Conservation (phyloP, 2,888 invertebrate species). For the Pemphredon lugubris region DNA sequence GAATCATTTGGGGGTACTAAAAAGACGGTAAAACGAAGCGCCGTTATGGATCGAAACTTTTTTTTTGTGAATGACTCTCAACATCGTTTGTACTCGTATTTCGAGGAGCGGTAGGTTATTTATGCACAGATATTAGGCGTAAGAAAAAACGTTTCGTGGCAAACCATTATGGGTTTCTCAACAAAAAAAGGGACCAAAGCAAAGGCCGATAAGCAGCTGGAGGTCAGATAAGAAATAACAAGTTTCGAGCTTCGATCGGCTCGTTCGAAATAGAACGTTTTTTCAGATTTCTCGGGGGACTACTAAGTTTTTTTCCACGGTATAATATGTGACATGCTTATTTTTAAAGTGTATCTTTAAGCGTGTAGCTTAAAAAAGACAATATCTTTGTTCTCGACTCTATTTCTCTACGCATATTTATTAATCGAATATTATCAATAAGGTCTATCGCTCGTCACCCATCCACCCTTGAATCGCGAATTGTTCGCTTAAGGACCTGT, state of each 20-base stretch:
- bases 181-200: constrained; percentile 49
- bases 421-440: no score
- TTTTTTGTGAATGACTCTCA: constrained; percentile 1
- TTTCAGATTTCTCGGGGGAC: background rate
- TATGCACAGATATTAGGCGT: constrained; percentile 42
- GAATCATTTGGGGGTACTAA: background rate
- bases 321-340: no score
- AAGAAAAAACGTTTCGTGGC: constrained; percentile 29
- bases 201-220: constrained; percentile 52
- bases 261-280: constrained; percentile 12
- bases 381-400: no score
- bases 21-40: background rate
- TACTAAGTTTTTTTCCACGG: background rate
- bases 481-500: no score
- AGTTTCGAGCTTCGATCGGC: constrained; percentile 38
- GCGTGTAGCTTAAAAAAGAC: no score
- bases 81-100: constrained; percentile 12
- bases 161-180: constrained; percentile 22
- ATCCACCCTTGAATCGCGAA: no score
- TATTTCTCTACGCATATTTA: no score
- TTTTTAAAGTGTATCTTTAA: no score
- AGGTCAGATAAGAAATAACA: constrained; percentile 54
- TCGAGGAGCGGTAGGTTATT: constrained; percentile 37
- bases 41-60: background rate
- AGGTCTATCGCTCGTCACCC: no score